A percentile compares a stretch with the other conserved stretches of the same genome.
phyloP scores from a whole-genome alignment of 2,797 vertebrate genomes.

The Centroberyx gerrardi region DNA sequence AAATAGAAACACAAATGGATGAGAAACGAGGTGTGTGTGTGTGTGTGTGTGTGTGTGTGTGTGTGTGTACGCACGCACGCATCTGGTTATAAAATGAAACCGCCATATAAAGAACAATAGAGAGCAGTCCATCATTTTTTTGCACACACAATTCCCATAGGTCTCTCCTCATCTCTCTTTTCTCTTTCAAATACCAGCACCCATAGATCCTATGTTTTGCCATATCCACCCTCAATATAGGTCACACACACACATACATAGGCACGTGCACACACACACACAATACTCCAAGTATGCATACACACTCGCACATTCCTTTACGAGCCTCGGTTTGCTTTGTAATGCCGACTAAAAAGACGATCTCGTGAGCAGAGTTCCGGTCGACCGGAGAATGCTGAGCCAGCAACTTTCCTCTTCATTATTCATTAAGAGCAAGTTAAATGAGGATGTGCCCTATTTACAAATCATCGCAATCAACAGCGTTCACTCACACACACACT shows the following conservation, averaged over 20 bases:
- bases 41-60: slow-evolving; percentile 31
- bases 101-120: slow-evolving; percentile 53
- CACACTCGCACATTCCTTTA: slow-evolving; percentile 29
- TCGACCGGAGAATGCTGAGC: slow-evolving; percentile 15
- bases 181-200: slow-evolving; percentile 13
- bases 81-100: slow-evolving; percentile 46
- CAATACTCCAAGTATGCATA: not conserved
- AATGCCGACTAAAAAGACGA: slow-evolving; percentile 40
- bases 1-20: slow-evolving; percentile 70
- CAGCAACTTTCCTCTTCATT: slow-evolving; percentile 53
- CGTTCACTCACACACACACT: not conserved
- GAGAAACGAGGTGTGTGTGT: slow-evolving; percentile 32
- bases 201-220: not conserved
- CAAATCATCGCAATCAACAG: slow-evolving; percentile 55
- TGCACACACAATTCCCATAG: slow-evolving; percentile 57
- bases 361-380: slow-evolving; percentile 12
- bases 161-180: slow-evolving; percentile 34
- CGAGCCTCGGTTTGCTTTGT: slow-evolving; percentile 46
- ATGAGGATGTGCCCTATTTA: slow-evolving; percentile 72
- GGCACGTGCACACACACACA: not conserved
- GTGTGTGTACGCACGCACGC: slow-evolving; percentile 23
- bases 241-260: slow-evolving; percentile 43
- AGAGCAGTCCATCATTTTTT: slow-evolving; percentile 63
- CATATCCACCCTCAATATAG: slow-evolving; percentile 30
- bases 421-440: slow-evolving; percentile 65